phyloP scores from a whole-genome alignment of 2,888 invertebrate genomes.

The Drosophila emarginata region DNA sequence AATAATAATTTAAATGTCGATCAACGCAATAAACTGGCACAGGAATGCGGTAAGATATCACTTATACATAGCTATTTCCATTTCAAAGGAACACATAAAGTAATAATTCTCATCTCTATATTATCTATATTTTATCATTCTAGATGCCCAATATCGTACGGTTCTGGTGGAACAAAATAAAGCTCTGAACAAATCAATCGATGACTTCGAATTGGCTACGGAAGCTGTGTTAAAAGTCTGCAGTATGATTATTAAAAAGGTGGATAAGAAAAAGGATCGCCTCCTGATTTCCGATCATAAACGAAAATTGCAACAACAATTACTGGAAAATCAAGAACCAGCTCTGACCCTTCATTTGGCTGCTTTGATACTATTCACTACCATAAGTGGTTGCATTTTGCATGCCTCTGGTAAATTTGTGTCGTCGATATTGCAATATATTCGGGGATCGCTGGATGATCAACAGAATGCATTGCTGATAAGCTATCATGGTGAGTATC shows the following conservation, averaged over 20 bases:
- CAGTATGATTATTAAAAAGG: conserved; percentile 92
- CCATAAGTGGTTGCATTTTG: conserved; percentile 90
- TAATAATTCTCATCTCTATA: too few relatives aligned
- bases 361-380: conserved; percentile 90
- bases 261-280: conserved; percentile 94
- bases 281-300: conserved; percentile 90
- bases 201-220: conserved; percentile 90
- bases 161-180: conserved; percentile 87
- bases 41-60: conserved; percentile 83
- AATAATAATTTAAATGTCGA: conserved; percentile 84
- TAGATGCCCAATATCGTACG: conserved; percentile 87
- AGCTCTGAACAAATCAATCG: conserved; percentile 87
- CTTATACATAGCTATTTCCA: too few relatives aligned
- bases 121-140: conserved; percentile 31
- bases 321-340: conserved; percentile 89
- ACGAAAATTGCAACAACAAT: conserved; percentile 90
- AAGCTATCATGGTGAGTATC: conserved; percentile 89
- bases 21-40: conserved; percentile 88
- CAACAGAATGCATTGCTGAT: conserved; percentile 87
- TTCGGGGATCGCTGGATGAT: conserved; percentile 87
- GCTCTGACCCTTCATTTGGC: conserved; percentile 91
- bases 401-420: conserved; percentile 98
- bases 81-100: too few relatives aligned
- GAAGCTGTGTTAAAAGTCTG: conserved; percentile 88
- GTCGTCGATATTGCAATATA: conserved; percentile 88